Conservation (phyloP, 1,140 invertebrate genomes). For the Cotesia typhae region DNA sequence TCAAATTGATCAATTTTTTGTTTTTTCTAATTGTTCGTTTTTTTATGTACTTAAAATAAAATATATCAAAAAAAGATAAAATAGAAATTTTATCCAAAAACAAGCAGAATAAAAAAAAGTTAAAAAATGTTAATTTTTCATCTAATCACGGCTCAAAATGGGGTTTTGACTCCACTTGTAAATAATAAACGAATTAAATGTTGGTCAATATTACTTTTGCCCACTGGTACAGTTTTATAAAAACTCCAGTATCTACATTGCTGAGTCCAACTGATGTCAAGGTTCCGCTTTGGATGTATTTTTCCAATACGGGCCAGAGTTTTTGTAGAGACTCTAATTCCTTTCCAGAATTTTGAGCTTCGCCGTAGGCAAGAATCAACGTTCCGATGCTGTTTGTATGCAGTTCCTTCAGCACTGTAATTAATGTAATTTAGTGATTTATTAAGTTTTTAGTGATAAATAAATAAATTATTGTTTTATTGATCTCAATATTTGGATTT, state of each 20-base stretch:
- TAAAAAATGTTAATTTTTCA: no score
- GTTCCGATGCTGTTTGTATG: conserved; percentile 76
- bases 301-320: conserved; percentile 79
- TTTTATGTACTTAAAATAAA: no score
- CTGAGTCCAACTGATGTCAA: conserved; percentile 84
- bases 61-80: no score
- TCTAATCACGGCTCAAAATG: no score
- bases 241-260: conserved; percentile 84
- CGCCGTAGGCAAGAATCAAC: conserved; percentile 77
- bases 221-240: conserved; percentile 80
- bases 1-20: no score
- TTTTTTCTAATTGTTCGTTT: no score
- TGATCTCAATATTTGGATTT: conserved; percentile 27
- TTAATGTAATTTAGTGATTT: neutral
- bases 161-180: no score
- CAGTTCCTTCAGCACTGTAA: conserved; percentile 70
- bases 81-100: no score
- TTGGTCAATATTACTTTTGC: conserved; percentile 68
- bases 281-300: conserved; percentile 72
- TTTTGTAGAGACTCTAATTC: conserved; percentile 73
- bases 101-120: no score
- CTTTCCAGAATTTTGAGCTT: conserved; percentile 57
- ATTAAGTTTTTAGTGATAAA: conserved; percentile 19
- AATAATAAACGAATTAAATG: no score
- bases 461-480: conserved; percentile 27